Evolutionary conservation across 1,140 invertebrate genomes (phyloP), one percentile per base, ranked within the genome.

Genomic region (Drosophila truncata): DNA sequence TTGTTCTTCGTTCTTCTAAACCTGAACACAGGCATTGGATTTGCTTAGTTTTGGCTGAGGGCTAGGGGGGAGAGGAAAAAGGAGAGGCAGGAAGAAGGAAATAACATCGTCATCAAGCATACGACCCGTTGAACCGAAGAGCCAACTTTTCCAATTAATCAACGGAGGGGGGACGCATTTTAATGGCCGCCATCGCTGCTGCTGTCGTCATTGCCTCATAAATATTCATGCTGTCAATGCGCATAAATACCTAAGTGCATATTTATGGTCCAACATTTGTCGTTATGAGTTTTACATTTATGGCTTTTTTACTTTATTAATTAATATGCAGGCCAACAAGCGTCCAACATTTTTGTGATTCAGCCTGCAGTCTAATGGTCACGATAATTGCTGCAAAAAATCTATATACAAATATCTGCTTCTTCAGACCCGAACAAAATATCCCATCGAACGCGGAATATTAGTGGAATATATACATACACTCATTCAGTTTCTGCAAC

Each of bases 101-200:
- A 52, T 66, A 49, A 35, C 41, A 58, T 44, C 37, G 27, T 75
- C 52, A 60, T 75, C 52, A 60, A 76, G 63, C 33, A 55, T 47
- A 66, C 69, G 42, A 73, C 70, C 70, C 66, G 67, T 73, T 73
- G 54, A 72, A 72, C 64, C 64, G n/a, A 46, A 61, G 31, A 73
- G 72, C 63, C 58, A 72, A 76, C 70, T 86, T 82, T 79, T 79
- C 64, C 79, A 87, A 86, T 82, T 86, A 87, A 79, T 87, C 79
- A 86, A 80, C 50, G 39, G 66, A 66, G 57, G 29, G 66, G 65
- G 57, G n/a, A 31, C 27, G 62, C 65, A 76, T 80, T 83, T 80
- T 80, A 84, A 80, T 80, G 44, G 58, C 65, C 62, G 35, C 41
- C 52, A 63, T 61, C 39, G 62, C 29, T 18, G 46, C 46, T 54